Percentiles rank a stretch among this genome's conserved stretches.
Evolutionary conservation across 2,888 invertebrate genomes (phyloP).

Genomic region (Tipula unca): DNA sequence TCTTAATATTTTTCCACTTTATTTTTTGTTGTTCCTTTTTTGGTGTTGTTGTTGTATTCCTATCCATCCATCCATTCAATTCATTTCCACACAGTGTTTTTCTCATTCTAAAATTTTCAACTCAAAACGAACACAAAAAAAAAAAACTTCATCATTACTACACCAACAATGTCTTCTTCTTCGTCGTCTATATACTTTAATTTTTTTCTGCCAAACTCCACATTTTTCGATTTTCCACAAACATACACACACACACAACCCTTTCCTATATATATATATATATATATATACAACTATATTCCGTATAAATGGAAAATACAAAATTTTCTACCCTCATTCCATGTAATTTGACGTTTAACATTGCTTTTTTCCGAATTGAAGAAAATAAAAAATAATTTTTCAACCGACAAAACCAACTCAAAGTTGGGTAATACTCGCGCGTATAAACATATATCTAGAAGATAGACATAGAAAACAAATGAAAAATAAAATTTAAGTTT

Average conservation of each 20-base stretch:
- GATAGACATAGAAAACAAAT: constrained; percentile 16
- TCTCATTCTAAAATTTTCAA: neutral
- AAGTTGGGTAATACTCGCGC: constrained; percentile 19
- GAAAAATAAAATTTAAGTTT: neutral
- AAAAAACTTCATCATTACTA: constrained; percentile 15
- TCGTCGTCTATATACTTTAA: neutral
- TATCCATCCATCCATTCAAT: constrained; percentile 17
- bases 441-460: neutral
- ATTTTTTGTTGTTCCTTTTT: neutral
- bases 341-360: constrained; percentile 15
- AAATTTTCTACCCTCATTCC: neutral
- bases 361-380: constrained; percentile 2
- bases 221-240: neutral
- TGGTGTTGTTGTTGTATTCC: neutral
- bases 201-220: constrained; percentile 8
- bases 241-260: neutral
- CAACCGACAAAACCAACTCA: constrained; percentile 18
- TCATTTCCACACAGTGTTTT: constrained; percentile 8
- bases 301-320: too few relatives aligned
- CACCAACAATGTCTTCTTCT: neutral
- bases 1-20: constrained; percentile 8
- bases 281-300: too few relatives aligned
- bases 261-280: neutral
- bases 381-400: neutral
- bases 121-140: neutral